Evolutionary conservation across 1,140 invertebrate genomes (phyloP), one percentile per base, ranked within the genome.

Genomic region (Pachyrhynchus sulphureomaculatus): DNA sequence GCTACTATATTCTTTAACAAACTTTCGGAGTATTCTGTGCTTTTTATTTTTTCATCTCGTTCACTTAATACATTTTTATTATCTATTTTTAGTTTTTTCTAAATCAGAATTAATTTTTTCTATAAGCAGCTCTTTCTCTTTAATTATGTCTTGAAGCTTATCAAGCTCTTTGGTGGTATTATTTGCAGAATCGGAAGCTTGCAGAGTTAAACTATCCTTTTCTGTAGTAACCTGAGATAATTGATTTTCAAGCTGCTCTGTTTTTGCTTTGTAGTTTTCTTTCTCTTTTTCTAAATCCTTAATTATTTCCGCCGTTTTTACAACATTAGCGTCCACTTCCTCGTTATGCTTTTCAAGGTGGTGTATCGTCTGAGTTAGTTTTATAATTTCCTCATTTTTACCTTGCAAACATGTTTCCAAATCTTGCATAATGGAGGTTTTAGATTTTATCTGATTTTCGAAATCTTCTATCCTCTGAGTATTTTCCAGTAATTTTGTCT

Each of bases 201-300:
- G n/a, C 15, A 34, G 26, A 13, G 18, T 12, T 49, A 53, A 49
- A 13, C 6, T 9, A 12, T 62, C 41, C 9, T 53, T 49, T 56
- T 62, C 52, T 8, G 24, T 29, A 2, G 36, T 53, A 58, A 49
- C n/a, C 17, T 24, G 23, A 2, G 17, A 3, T 2, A 64, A n/a
- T n/a, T 56, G 9, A 9, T 55, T 57, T 56, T 65, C 34, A 3
- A 62, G 10, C 15, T 24, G 12, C 29, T 57, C 21, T 13, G 62
- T 6, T 39, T 62, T 64, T 1, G 18, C 5, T 53, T 54, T 13
- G n/a, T 52, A 48, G 21, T 65, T 39, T 13, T 39, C 1, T 17
- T 65, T 68, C 18, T 56, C 47, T 24, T 37, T 65, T 13, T 62
- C 47, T 24, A 57, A 37, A 10, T 26, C 34, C 23, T 65, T 52